Evolutionary conservation across 2,888 invertebrate species (phyloP).

Genomic region (Tenthredo livida): DNA sequence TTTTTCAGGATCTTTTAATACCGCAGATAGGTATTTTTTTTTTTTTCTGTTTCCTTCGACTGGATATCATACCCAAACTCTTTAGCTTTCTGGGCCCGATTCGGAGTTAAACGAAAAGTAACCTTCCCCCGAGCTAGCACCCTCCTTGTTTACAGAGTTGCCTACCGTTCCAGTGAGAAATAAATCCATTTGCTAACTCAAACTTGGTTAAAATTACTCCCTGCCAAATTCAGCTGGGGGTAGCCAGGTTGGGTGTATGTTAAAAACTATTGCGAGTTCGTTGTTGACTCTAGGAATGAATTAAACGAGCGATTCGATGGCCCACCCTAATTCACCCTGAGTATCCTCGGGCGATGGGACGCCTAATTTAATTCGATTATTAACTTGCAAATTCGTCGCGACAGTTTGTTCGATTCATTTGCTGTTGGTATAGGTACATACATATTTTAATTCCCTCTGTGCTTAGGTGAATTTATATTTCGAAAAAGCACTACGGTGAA

Average conservation of each 20-base stretch:
- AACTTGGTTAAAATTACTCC: constrained; percentile 37
- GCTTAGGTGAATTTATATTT: background rate
- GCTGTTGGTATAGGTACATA: background rate
- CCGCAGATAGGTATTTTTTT: no score
- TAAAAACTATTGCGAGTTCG: background rate
- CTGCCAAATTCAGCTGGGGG: background rate
- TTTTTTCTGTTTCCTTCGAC: no score
- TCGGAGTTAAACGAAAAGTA: background rate
- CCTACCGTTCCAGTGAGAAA: constrained; percentile 7
- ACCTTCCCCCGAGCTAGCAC: background rate
- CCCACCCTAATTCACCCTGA: background rate
- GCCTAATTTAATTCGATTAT: constrained; percentile 4
- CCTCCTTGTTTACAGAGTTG: constrained; percentile 26
- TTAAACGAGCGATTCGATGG: constrained; percentile 2
- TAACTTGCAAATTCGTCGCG: background rate
- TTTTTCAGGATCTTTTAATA: background rate
- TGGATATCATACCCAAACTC: background rate
- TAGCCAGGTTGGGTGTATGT: background rate
- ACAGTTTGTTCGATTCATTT: constrained; percentile 14
- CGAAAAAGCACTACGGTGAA: background rate
- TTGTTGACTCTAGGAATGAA: constrained; percentile 24
- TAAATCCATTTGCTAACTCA: constrained; percentile 39
- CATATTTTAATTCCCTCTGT: background rate
- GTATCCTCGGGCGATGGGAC: background rate
- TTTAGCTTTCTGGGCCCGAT: background rate